Evolutionary conservation across 1,140 invertebrate genomes (phyloP).

Genomic region (Drosophila kepulauana): DNA sequence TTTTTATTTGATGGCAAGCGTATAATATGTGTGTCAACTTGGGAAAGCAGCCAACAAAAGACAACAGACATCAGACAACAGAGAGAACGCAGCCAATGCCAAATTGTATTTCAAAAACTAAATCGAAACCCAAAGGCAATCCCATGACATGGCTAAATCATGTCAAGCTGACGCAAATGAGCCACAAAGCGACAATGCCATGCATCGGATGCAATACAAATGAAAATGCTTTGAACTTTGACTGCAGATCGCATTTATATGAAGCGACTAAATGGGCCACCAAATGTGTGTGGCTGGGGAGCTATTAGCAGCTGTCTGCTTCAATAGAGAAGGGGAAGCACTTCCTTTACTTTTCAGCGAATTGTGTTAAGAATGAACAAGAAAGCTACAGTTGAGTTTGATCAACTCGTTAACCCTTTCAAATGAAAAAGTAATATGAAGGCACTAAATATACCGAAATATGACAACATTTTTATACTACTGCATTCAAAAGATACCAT

Average conservation of each 20-base stretch:
- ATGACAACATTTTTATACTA: too few relatives aligned
- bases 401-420: too few relatives aligned
- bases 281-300: conserved; percentile 27
- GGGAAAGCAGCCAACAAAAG: neutral
- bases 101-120: conserved; percentile 15
- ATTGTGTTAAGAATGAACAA: neutral
- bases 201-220: conserved; percentile 17
- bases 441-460: too few relatives aligned
- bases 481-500: too few relatives aligned
- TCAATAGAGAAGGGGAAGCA: conserved; percentile 16
- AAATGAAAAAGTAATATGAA: too few relatives aligned
- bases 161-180: conserved; percentile 54
- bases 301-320: conserved; percentile 51
- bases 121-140: conserved; percentile 23
- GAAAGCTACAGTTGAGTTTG: too few relatives aligned
- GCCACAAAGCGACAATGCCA: conserved; percentile 19
- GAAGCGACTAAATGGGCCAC: neutral
- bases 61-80: conserved; percentile 7
- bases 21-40: conserved; percentile 69
- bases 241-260: conserved; percentile 44
- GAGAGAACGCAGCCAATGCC: conserved; percentile 22
- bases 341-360: conserved; percentile 6
- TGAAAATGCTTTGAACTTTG: conserved; percentile 70
- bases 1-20: conserved; percentile 29
- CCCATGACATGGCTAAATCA: conserved; percentile 51